These are phyloP conservation scores for Heliconius hermathena DNA, from an alignment of 1,140 invertebrate species.

Conservation along the genomic window DNA sequence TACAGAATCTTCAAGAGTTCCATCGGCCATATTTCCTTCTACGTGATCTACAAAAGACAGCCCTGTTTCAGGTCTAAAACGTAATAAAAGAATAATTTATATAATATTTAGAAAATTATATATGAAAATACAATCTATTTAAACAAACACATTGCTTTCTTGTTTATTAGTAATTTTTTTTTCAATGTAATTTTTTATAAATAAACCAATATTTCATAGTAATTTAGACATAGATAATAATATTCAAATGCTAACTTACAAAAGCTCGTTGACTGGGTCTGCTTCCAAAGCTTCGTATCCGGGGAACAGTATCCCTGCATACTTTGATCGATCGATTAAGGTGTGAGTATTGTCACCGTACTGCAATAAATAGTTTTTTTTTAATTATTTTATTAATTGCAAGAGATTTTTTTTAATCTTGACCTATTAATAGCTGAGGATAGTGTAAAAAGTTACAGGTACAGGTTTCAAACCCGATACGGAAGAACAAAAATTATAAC, in stretches of 20 bases:
- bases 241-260: slow-evolving; percentile 83
- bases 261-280: slow-evolving; percentile 83
- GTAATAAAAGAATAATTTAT: not conserved
- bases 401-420: too few relatives aligned
- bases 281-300: slow-evolving; percentile 85
- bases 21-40: slow-evolving; percentile 97
- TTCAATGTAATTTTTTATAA: not conserved
- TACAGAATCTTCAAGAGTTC: slow-evolving; percentile 92
- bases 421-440: too few relatives aligned
- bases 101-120: too few relatives aligned
- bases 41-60: slow-evolving; percentile 97
- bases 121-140: too few relatives aligned
- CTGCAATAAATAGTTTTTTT: slow-evolving; percentile 77
- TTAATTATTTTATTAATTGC: too few relatives aligned
- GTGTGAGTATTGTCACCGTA: slow-evolving; percentile 99
- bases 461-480: too few relatives aligned
- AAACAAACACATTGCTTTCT: too few relatives aligned
- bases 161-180: too few relatives aligned
- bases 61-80: slow-evolving; percentile 85
- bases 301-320: slow-evolving; percentile 94
- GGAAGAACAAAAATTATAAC: too few relatives aligned
- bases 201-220: not conserved
- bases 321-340: slow-evolving; percentile 93
- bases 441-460: too few relatives aligned
- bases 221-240: too few relatives aligned